A percentile compares a stretch with the other conserved stretches of the same genome.
phyloP scores from a whole-genome alignment of 30 jellyfish, hydroid and myxozoan genomes.

The Nemopilema nomurai region DNA sequence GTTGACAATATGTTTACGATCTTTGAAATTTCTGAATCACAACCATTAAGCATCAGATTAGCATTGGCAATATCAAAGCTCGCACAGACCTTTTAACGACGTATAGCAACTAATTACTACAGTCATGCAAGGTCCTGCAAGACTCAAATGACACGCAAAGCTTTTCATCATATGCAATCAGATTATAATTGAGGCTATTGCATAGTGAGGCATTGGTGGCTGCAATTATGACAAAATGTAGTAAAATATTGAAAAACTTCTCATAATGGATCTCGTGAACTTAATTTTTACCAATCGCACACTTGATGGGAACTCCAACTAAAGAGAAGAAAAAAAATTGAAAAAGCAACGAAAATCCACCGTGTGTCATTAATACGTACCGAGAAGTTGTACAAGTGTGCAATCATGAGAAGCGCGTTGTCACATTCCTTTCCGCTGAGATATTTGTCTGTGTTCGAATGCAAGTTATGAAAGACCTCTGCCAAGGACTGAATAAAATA shows the following conservation, averaged over 20 bases:
- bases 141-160: conserved; percentile 50
- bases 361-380: conserved; percentile 12
- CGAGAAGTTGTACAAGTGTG: conserved; percentile 74
- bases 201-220: no score
- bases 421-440: conserved; percentile 73
- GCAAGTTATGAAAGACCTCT: conserved; percentile 65
- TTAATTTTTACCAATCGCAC: no score
- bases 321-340: no score
- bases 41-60: conserved; percentile 25
- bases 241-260: no score
- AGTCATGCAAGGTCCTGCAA: conserved; percentile 5
- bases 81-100: not conserved
- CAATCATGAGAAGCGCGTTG: conserved; percentile 65
- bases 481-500: conserved; percentile 70
- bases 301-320: no score
- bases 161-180: conserved; percentile 36
- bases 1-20: no score
- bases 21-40: no score
- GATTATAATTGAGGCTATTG: no score
- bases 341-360: not conserved
- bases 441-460: conserved; percentile 28
- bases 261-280: no score
- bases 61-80: conserved; percentile 21
- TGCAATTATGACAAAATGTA: no score
- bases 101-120: not conserved